These are phyloP conservation scores for Lithodes maja DNA, from an alignment of 2,888 invertebrate genomes.

Conservation along the genomic window DNA sequence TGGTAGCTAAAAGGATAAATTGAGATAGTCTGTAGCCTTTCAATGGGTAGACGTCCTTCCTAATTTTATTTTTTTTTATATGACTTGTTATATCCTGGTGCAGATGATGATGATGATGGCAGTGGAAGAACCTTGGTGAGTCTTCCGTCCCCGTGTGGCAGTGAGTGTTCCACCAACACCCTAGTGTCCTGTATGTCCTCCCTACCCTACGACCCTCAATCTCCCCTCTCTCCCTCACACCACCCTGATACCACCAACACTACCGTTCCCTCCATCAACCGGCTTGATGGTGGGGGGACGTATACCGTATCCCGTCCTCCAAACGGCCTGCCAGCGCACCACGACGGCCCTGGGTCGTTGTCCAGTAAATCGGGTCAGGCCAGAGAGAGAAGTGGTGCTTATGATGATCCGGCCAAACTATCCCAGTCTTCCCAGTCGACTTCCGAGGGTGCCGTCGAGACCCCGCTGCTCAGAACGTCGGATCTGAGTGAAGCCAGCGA, in stretches of 20 bases:
- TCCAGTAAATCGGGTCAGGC: background rate
- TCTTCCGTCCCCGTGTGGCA: conserved; percentile 64
- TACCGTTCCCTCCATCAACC: conserved; percentile 11
- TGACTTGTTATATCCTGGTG: background rate
- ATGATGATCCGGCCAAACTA: background rate
- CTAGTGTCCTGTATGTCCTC: conserved; percentile 67
- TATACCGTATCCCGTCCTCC: conserved; percentile 31
- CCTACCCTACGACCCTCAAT: conserved; percentile 62
- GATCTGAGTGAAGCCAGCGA: conserved; percentile 62
- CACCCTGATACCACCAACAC: conserved; percentile 14
- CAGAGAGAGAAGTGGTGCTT: too few relatives aligned
- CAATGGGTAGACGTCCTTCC: too few relatives aligned
- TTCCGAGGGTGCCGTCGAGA: conserved; percentile 37
- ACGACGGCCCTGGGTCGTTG: background rate
- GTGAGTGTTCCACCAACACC: conserved; percentile 67
- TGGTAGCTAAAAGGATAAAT: too few relatives aligned
- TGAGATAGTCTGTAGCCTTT: too few relatives aligned
- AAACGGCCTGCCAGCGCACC: background rate
- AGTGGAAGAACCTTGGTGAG: conserved; percentile 55
- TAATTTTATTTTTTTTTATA: too few relatives aligned
- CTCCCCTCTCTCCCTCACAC: conserved; percentile 55
- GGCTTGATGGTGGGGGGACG: conserved; percentile 30
- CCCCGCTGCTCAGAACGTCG: conserved; percentile 54
- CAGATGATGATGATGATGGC: conserved; percentile 61
- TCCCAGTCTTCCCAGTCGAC: background rate